Evolutionary conservation across 2,797 vertebrate genomes (phyloP).

Genomic region (Sebastes diploproa): DNA sequence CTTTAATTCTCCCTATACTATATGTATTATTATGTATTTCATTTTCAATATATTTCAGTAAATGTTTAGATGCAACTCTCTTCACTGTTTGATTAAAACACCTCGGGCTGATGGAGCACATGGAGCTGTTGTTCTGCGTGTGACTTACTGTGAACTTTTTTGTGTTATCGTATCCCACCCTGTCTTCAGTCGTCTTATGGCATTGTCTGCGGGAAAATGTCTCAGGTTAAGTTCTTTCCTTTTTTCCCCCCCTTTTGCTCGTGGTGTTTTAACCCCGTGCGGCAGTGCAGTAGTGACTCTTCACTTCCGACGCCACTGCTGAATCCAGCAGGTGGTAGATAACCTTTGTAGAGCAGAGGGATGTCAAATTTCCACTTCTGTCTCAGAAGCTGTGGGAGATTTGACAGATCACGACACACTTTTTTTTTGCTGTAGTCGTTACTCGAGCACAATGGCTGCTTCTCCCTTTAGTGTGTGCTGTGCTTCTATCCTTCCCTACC

Average conservation of each 20-base stretch:
- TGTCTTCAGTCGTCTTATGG: conserved; percentile 78
- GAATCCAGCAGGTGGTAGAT: conserved; percentile 61
- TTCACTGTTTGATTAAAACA: neutral
- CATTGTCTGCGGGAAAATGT: conserved; percentile 81
- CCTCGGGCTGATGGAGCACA: neutral
- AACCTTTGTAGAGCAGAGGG: conserved; percentile 62
- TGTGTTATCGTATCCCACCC: conserved; percentile 31
- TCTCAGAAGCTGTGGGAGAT: conserved; percentile 59
- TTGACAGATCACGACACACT: conserved; percentile 60
- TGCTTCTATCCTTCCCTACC: conserved; percentile 5
- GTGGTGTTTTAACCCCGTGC: conserved; percentile 40
- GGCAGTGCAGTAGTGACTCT: conserved; percentile 57
- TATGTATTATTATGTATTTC: neutral
- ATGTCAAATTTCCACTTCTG: conserved; percentile 60
- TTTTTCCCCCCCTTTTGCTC: conserved; percentile 10
- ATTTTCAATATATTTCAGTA: neutral
- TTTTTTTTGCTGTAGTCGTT: conserved; percentile 28
- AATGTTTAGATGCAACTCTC: neutral
- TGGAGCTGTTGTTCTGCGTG: conserved; percentile 16
- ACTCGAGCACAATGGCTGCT: conserved; percentile 21
- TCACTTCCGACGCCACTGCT: conserved; percentile 19
- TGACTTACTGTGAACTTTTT: conserved; percentile 33
- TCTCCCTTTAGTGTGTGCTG: conserved; percentile 23
- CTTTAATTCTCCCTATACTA: too few relatives aligned
- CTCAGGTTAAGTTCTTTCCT: conserved; percentile 79